These are phyloP conservation scores for Nephila pilipes DNA, from an alignment of 1,140 invertebrate genomes.

Conservation along the genomic window DNA sequence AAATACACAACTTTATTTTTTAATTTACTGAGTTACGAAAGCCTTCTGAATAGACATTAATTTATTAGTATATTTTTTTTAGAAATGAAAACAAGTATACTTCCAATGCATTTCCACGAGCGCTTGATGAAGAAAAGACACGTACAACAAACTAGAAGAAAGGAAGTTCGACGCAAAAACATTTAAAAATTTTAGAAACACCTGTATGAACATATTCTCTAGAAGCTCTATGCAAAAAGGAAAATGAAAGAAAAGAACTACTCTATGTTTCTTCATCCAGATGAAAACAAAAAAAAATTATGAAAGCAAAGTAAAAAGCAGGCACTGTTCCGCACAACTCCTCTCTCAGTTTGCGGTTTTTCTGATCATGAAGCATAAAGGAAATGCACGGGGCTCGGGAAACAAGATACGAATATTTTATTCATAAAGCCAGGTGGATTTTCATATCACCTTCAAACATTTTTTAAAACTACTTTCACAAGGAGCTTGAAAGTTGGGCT, in stretches of 20 bases:
- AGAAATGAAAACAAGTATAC: too few relatives aligned
- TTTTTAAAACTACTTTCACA: constrained; percentile 1
- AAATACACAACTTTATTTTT: too few relatives aligned
- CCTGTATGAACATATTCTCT: neutral
- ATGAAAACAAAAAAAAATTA: neutral
- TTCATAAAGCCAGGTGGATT: constrained; percentile 21
- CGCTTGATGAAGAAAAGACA: too few relatives aligned
- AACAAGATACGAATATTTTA: constrained; percentile 16
- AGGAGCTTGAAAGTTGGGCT: neutral
- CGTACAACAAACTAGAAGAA: neutral
- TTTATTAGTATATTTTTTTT: too few relatives aligned
- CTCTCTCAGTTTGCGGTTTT: neutral
- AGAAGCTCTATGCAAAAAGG: neutral
- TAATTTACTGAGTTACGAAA: too few relatives aligned
- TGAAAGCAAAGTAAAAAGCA: neutral
- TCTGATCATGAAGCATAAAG: neutral
- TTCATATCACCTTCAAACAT: neutral
- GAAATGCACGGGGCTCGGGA: neutral
- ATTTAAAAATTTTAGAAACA: neutral
- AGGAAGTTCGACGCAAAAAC: neutral
- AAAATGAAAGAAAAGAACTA: neutral
- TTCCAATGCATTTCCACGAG: too few relatives aligned
- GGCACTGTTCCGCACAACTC: neutral
- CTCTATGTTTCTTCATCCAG: neutral
- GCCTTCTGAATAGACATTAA: too few relatives aligned